Conservation (phyloP, 2,797 vertebrate genomes). For the Xiphorhynchus erythropygius region DNA sequence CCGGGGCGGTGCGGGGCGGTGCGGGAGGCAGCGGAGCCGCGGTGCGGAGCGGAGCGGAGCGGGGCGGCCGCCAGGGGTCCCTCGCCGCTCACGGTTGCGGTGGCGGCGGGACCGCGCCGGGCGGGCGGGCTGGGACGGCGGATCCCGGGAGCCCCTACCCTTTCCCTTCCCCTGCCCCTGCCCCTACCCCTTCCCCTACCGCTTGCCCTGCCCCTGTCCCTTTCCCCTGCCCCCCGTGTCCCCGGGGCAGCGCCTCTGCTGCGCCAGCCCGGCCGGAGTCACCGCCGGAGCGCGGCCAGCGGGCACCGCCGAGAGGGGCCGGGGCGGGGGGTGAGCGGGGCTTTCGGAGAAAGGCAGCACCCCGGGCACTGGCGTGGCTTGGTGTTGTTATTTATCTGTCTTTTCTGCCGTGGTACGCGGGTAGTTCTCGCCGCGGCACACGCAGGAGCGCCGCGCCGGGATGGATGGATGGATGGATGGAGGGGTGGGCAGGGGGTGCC, state of each 20-base stretch:
- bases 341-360: not conserved
- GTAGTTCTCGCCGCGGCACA: not conserved
- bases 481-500: not conserved
- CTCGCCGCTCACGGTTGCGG: not conserved
- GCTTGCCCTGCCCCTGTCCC: not conserved
- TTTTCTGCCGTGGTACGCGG: fast-evolving
- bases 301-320: not conserved
- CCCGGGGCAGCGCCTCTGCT: not conserved
- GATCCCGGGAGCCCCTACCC: not conserved
- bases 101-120: not conserved
- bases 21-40: not conserved
- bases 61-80: not conserved
- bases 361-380: not conserved
- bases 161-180: no score
- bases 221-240: not conserved
- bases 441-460: not conserved
- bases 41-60: not conserved
- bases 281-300: not conserved
- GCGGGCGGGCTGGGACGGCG: not conserved
- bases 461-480: fast-evolving
- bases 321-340: not conserved
- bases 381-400: no score
- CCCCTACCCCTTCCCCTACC: not conserved
- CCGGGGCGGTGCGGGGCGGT: not conserved
- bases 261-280: not conserved